These are phyloP conservation scores for Chroicocephalus ridibundus DNA, from an alignment of 2,113 vertebrate species.

Conservation along the genomic window DNA sequence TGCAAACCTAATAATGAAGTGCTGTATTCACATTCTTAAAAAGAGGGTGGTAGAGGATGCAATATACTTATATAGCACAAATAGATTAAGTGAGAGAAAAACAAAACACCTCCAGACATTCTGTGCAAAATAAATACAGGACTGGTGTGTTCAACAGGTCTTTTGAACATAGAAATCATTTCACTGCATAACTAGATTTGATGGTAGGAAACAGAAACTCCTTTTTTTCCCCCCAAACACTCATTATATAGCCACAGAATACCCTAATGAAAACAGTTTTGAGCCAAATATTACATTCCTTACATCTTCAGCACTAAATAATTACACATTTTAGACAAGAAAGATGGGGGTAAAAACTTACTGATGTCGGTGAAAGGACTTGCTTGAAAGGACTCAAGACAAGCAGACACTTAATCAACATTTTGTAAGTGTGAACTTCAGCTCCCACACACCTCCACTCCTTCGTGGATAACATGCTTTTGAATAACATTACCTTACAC, in stretches of 20 bases:
- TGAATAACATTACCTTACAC: background rate
- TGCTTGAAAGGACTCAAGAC: background rate
- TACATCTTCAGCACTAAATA: background rate
- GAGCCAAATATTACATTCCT: background rate
- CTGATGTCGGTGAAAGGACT: background rate
- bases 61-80: background rate
- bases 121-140: background rate
- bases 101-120: background rate
- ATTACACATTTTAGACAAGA: background rate
- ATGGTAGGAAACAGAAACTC: background rate
- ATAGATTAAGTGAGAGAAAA: background rate
- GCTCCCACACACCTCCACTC: background rate
- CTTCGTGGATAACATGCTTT: background rate
- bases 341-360: background rate
- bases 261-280: background rate
- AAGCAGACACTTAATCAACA: background rate
- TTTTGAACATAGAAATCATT: background rate
- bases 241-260: background rate
- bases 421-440: background rate
- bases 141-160: background rate
- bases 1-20: background rate
- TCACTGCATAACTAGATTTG: background rate
- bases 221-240: background rate
- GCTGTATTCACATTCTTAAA: background rate
- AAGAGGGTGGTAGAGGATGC: background rate